A percentile compares a stretch with the other conserved stretches of the same genome.
phyloP scores from a whole-genome alignment of 2,797 vertebrate species.

The Sarcoramphus papa region DNA sequence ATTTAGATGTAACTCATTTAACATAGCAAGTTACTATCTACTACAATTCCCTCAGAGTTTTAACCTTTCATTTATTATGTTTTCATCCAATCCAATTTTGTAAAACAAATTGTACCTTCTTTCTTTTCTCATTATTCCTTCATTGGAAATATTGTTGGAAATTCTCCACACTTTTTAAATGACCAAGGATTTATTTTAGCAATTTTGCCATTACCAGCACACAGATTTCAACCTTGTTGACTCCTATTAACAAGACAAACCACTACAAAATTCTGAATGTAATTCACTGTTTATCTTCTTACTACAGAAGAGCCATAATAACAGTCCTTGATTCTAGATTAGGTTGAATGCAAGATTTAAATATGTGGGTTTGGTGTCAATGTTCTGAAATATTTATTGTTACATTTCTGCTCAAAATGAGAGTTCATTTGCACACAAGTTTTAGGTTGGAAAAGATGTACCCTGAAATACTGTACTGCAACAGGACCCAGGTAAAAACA shows the following conservation, averaged over 20 bases:
- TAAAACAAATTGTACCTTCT: neutral
- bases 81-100: neutral
- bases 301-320: neutral
- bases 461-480: neutral
- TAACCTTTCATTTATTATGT: neutral
- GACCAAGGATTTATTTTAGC: neutral
- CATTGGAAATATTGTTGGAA: neutral
- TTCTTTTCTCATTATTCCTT: neutral
- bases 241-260: neutral
- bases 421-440: neutral
- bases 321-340: neutral
- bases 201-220: neutral
- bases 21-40: neutral
- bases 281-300: neutral
- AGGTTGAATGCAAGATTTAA: neutral
- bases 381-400: neutral
- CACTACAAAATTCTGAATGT: neutral
- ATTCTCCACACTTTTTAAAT: neutral
- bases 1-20: neutral
- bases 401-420: neutral
- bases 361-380: neutral
- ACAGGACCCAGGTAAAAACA: neutral
- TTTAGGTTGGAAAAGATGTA: neutral
- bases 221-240: neutral
- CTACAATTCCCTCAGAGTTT: neutral